Base-by-base conservation (phyloP, 92 coral and sea anemone genomes). In the Pocillopora meandrina region DNA sequence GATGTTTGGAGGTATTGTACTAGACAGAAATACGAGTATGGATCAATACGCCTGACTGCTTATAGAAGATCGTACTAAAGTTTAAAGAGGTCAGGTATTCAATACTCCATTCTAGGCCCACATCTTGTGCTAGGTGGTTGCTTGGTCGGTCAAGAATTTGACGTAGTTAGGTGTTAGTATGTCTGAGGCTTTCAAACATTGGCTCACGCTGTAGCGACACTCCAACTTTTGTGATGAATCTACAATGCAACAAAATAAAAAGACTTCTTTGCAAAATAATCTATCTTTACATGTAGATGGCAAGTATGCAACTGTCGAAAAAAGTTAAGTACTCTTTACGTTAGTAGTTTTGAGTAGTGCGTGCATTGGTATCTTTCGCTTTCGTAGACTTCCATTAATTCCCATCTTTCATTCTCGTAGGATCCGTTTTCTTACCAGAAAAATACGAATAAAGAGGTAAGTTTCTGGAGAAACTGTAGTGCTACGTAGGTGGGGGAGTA, bases 101-200 rank as follows among this genome's bases (percentile, higher is more conserved):
- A 42, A 42, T 42, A 42, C 52, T 42, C 8, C 52, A 42, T 42
- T 42, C 52, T 42, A 42, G 7, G 34, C 14, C 70, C 13, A 10
- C 12, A n/a, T 17, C 26, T 19, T 3, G 31, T 61, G 64, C 19
- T 34, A 80, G 56, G 56, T 70, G 56, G 66, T 42, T n/a, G 76
- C 76, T 20, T 56, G 76, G 67, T 19, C 67, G 31, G 67, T 56
- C 49, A 93, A 81, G 63, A 77, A 91, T 61, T 84, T 76, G 15
- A 89, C 71, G 84, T 95, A 95, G 84, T 90, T 92, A 10, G 98
- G 97, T 10, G 98, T 86, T 58, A 95, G 82, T 58, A 95, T 83
- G 81, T 95, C 98, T 14, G 94, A 85, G 14, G 94, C 94, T 61
- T 90, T 89, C 58, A 95, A 42, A 75, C 95, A 91, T 75, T 95